Percentiles rank a stretch among this genome's conserved stretches.
These are phyloP conservation scores for Premnoplex brunnescens DNA, from an alignment of 2,797 vertebrate species.

Conservation along the genomic window DNA sequence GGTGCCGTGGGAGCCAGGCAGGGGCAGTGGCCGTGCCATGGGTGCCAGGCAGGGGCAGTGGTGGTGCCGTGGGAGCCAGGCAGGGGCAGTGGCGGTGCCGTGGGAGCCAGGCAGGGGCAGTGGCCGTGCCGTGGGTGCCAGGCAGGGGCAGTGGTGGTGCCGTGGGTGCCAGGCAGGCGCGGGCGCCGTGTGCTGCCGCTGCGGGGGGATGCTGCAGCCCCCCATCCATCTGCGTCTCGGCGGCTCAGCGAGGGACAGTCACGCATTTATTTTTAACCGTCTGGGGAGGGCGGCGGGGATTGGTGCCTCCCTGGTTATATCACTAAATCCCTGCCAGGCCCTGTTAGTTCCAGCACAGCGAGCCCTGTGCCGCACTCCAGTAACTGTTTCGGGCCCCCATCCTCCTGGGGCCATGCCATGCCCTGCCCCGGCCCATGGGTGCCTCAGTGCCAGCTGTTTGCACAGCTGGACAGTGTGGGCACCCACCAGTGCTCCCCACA, in stretches of 20 bases:
- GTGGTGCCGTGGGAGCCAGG: accelerated
- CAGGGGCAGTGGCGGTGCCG: accelerated
- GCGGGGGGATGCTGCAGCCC: background rate
- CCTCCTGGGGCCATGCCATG: accelerated
- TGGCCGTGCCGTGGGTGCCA: accelerated
- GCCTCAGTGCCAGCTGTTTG: background rate
- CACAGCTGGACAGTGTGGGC: background rate
- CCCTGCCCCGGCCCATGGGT: accelerated
- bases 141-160: background rate
- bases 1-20: background rate
- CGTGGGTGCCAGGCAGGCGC: background rate
- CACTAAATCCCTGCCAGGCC: slow-evolving; percentile 69
- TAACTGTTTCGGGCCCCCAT: slow-evolving; percentile 23
- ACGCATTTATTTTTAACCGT: slow-evolving; percentile 67
- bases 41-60: background rate
- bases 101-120: background rate
- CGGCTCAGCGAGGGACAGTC: slow-evolving; percentile 35
- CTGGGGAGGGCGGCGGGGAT: slow-evolving; percentile 43
- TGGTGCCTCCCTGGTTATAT: slow-evolving; percentile 69
- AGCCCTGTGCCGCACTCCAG: background rate
- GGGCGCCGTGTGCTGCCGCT: background rate
- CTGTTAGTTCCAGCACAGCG: slow-evolving; percentile 69
- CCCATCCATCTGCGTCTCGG: background rate
- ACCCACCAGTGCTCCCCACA: background rate
- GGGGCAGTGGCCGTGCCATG: accelerated